Conservation (phyloP, 2,888 invertebrate species). For the Rhodophaea formosa region DNA sequence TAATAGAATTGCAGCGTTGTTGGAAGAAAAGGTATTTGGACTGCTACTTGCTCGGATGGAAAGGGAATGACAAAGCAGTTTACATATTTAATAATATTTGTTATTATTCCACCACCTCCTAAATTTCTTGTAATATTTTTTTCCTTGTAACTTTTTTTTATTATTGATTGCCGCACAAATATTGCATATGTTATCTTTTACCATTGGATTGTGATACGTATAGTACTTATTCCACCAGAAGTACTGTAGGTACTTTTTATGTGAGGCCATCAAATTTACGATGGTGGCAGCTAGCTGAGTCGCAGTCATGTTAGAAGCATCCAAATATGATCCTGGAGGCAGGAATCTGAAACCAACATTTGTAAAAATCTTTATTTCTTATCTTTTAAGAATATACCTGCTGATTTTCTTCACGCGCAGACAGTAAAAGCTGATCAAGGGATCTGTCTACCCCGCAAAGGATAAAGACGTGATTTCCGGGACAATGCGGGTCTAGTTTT, state of each 20-base stretch:
- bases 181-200: neutral
- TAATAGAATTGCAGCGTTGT: too few species aligned
- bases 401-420: too few species aligned
- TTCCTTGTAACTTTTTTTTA: neutral
- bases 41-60: too few species aligned
- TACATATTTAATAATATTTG: too few species aligned
- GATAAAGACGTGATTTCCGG: too few species aligned
- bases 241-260: neutral
- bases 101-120: constrained; percentile 1
- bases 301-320: neutral
- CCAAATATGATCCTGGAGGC: constrained; percentile 1
- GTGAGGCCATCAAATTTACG: neutral
- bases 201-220: neutral
- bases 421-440: too few species aligned
- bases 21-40: too few species aligned
- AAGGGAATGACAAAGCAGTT: too few species aligned
- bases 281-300: neutral
- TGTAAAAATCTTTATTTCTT: too few species aligned
- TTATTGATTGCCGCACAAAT: neutral
- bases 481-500: too few species aligned
- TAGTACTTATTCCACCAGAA: constrained; percentile 2
- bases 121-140: neutral
- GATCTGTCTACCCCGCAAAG: too few species aligned
- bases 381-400: too few species aligned
- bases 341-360: neutral